Evolutionary conservation across 2,113 vertebrate genomes (phyloP), one percentile per base, ranked within the genome.

Genomic region (Sarotherodon lohbergeri): DNA sequence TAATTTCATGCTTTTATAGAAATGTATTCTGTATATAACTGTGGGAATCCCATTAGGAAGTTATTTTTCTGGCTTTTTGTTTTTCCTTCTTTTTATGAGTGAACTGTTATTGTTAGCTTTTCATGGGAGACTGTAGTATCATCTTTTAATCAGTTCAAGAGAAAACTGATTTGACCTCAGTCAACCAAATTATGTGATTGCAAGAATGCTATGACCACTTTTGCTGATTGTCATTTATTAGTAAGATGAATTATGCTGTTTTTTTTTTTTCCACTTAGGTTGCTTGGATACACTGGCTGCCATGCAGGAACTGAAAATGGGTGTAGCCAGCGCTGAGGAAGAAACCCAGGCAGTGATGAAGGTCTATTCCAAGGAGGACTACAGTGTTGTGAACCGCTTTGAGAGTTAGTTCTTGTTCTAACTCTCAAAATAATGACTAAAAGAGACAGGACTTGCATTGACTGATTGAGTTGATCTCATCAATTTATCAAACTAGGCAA

Each of bases 231-330:
- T 63, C 10, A 59, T 85, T 48, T 32, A 43, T 4, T 78, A 78
- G 46, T 52, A 52, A 13, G 27, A 78, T 78, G 6, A 52, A 78
- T 2, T 66, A 22, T 52, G 9, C 4, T 79, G 27, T 16, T 82
- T 29, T 88, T 8, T 22, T 22, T 94, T 27, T 7, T 36, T 36
- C 59, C 57, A 4, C 43, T 85, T 87, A 99, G 99, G 99, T 94
- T 99, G 99, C 92, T 96, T 99, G 90, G 99, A 99, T 94, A 99
- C 99, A 5, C 96, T 99, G 93, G 98, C 99, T 81, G 97, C 97
- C 92, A 99, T 99, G 99, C 98, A 99, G 84, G 99, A 99, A 89
- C 97, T 99, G 90, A 99, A 99, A 95, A 99, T 99, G 97, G 98
- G 98, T 39, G 95, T 99, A 88, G 96, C 98, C 82, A 99, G 97